These are phyloP conservation scores for Hyalella azteca DNA, from an alignment of 2,888 invertebrate genomes.

Conservation along the genomic window DNA sequence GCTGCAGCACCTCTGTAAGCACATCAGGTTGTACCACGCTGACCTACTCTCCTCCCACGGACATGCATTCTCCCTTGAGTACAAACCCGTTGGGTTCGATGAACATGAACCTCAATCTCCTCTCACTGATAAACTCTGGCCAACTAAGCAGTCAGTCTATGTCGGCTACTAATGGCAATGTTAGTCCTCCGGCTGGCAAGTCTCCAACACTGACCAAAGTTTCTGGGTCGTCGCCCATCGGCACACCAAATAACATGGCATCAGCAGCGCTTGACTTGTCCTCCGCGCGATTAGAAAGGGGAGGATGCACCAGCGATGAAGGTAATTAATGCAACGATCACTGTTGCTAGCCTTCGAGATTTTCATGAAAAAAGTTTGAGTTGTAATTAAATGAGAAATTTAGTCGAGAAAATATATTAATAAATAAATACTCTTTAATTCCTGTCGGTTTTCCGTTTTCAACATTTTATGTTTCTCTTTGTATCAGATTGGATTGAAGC, in stretches of 20 bases:
- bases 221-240: slow-evolving; percentile 51
- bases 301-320: slow-evolving; percentile 58
- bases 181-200: slow-evolving; percentile 51
- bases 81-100: slow-evolving; percentile 48
- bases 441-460: no score
- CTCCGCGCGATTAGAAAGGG: slow-evolving; percentile 57
- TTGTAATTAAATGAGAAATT: no score
- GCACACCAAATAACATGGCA: slow-evolving; percentile 55
- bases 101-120: slow-evolving; percentile 54
- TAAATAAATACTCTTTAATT: no score
- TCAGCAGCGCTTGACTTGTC: slow-evolving; percentile 58
- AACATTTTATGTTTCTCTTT: no score
- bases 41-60: slow-evolving; percentile 17
- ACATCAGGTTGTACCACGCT: slow-evolving; percentile 30
- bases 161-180: slow-evolving; percentile 47
- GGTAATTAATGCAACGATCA: slow-evolving; percentile 45
- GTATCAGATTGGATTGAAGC: no score
- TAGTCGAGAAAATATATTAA: no score
- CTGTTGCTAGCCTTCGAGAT: no score
- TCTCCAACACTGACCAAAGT: slow-evolving; percentile 45
- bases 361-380: no score
- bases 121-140: slow-evolving; percentile 55
- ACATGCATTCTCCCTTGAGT: slow-evolving; percentile 38
- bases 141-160: slow-evolving; percentile 52
- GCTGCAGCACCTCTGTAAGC: slow-evolving; percentile 42